Conservation (phyloP, 2,113 vertebrate species). For the Synchiropus splendidus region DNA sequence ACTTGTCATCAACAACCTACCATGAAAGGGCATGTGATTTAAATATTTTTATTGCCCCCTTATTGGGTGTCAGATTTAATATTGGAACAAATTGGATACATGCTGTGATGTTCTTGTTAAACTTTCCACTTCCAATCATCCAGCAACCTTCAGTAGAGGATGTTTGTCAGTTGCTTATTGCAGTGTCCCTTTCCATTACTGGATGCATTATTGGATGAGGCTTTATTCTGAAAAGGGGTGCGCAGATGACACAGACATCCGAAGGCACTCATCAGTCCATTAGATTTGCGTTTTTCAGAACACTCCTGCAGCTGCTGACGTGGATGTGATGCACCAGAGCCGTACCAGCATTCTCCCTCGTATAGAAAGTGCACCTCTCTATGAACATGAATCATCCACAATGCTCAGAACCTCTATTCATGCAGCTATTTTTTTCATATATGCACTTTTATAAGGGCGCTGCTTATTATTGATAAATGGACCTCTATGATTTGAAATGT, state of each 20-base stretch:
- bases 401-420: constrained; percentile 21
- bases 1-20: constrained; percentile 8
- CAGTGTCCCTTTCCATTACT: constrained; percentile 12
- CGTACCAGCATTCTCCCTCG: constrained; percentile 30
- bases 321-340: constrained; percentile 23
- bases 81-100: constrained; percentile 32
- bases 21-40: no score
- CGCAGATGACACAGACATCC: constrained; percentile 42
- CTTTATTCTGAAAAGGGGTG: constrained; percentile 12
- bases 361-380: constrained; percentile 37
- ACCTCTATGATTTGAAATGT: no score
- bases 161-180: constrained; percentile 51
- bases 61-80: constrained; percentile 25
- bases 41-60: background rate
- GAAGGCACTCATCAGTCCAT: constrained; percentile 53
- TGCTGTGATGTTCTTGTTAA: constrained; percentile 40
- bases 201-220: constrained; percentile 32
- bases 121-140: no score
- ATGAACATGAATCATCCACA: constrained; percentile 39
- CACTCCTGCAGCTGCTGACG: constrained; percentile 7
- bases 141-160: constrained; percentile 38
- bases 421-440: constrained; percentile 2
- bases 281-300: constrained; percentile 35
- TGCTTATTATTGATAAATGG: no score
- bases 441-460: no score